These are phyloP conservation scores for Scylla paramamosain DNA, from an alignment of 1,140 invertebrate species.

Conservation along the genomic window DNA sequence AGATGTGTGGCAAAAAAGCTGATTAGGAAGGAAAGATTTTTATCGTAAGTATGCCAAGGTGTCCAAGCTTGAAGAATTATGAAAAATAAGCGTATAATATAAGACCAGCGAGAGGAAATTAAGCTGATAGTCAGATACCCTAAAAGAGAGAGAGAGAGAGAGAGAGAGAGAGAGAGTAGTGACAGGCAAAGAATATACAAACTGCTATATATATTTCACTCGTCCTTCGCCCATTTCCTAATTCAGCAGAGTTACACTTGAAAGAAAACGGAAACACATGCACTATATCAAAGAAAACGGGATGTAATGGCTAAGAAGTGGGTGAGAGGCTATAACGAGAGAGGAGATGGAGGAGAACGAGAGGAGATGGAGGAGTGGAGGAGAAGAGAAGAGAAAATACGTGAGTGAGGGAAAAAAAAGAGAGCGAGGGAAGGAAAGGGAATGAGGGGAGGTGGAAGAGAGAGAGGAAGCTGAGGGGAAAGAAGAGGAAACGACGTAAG, in stretches of 20 bases:
- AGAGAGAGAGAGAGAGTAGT: constrained; percentile 50
- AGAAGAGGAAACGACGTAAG: neutral
- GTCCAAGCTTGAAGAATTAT: neutral
- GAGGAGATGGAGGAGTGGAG: neutral
- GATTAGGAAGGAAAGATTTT: neutral
- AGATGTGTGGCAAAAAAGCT: neutral
- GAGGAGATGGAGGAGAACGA: neutral
- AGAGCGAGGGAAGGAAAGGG: constrained; percentile 38
- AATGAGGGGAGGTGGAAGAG: neutral
- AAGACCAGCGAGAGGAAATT: neutral
- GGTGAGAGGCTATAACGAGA: neutral
- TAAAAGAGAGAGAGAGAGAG: constrained; percentile 6
- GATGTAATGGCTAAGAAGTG: neutral
- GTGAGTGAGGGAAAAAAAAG: neutral
- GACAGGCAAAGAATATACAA: neutral
- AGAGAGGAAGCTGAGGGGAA: neutral
- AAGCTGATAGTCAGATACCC: neutral
- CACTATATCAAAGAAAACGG: neutral
- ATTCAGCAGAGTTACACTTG: neutral
- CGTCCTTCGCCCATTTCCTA: neutral
- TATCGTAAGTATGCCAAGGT: neutral
- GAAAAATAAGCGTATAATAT: neutral
- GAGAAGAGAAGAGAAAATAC: neutral
- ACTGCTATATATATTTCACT: neutral
- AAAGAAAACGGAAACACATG: neutral